Evolutionary conservation across 2,888 invertebrate species (phyloP).

Genomic region (Cerastis leucographa): DNA sequence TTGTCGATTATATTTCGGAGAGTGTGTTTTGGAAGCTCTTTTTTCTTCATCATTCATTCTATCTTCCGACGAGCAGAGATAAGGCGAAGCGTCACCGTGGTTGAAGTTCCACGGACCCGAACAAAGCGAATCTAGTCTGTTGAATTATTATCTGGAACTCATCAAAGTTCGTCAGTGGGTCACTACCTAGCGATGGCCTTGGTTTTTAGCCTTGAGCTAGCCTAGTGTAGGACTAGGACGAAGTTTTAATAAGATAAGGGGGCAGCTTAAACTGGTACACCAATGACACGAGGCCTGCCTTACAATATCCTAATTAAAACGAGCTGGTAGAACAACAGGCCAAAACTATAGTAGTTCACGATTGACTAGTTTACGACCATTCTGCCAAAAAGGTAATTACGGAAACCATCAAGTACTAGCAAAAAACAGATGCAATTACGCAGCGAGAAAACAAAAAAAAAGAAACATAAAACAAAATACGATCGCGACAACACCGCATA

Average conservation of each 20-base stretch:
- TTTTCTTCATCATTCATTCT: too few relatives aligned
- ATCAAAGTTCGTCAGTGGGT: not conserved
- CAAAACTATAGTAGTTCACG: not conserved
- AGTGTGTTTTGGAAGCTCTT: too few relatives aligned
- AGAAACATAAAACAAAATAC: slow-evolving; percentile 35
- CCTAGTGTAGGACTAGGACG: not conserved
- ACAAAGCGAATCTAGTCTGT: not conserved
- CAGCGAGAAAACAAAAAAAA: slow-evolving; percentile 20
- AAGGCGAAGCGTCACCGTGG: not conserved
- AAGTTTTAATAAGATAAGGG: not conserved
- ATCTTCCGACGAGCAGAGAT: not conserved
- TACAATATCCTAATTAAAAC: not conserved
- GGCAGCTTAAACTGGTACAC: not conserved
- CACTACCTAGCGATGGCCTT: not conserved
- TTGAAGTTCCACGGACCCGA: not conserved
- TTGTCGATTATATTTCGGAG: not conserved
- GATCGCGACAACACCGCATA: slow-evolving; percentile 47
- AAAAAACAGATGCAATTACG: slow-evolving; percentile 34
- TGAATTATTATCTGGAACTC: not conserved
- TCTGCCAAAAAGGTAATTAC: not conserved
- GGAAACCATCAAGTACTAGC: slow-evolving; percentile 2
- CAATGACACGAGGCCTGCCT: not conserved
- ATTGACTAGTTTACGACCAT: not conserved
- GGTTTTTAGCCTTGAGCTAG: not conserved
- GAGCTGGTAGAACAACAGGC: not conserved